These are phyloP conservation scores for Meta bourneti DNA, from an alignment of 2,888 invertebrate genomes.

Conservation along the genomic window DNA sequence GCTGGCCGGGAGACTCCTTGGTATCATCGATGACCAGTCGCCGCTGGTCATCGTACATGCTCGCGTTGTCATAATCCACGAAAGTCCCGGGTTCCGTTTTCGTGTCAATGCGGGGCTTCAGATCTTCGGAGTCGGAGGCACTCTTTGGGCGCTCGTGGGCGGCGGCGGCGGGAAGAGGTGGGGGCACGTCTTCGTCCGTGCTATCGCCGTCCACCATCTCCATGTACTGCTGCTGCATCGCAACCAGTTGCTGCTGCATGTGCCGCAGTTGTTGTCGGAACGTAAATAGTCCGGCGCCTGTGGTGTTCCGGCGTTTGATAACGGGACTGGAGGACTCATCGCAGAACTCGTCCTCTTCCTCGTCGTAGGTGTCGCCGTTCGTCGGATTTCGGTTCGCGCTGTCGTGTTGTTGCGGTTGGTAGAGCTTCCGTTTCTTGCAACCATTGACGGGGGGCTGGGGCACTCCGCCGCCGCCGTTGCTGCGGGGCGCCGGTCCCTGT, in stretches of 20 bases:
- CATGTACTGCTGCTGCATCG: slow-evolving; percentile 94
- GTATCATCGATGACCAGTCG: slow-evolving; percentile 90
- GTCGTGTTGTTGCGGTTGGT: slow-evolving; percentile 94
- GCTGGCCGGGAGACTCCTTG: slow-evolving; percentile 82
- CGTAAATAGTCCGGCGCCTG: slow-evolving; percentile 82
- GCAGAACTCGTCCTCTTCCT: slow-evolving; percentile 77
- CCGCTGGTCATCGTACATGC: slow-evolving; percentile 89
- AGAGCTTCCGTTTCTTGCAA: slow-evolving; percentile 96
- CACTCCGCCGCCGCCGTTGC: slow-evolving; percentile 74
- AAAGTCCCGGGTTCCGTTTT: slow-evolving; percentile 29
- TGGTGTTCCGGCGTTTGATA: slow-evolving; percentile 74
- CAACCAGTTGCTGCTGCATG: slow-evolving; percentile 83
- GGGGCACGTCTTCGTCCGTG: slow-evolving; percentile 83
- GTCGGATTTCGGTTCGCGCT: slow-evolving; percentile 39
- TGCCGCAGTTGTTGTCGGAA: slow-evolving; percentile 86
- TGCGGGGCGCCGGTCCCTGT: slow-evolving; percentile 58
- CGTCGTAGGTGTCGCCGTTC: slow-evolving; percentile 64
- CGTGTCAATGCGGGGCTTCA: slow-evolving; percentile 32
- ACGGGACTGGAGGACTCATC: slow-evolving; percentile 83
- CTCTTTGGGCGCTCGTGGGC: slow-evolving; percentile 38
- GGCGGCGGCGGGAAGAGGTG: background rate
- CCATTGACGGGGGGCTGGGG: slow-evolving; percentile 90
- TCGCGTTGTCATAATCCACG: slow-evolving; percentile 80
- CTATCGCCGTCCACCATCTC: slow-evolving; percentile 87
- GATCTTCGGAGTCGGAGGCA: slow-evolving; percentile 46